Base-by-base conservation (phyloP, 2,888 invertebrate species). In the Polydrusus pterygomalis region DNA sequence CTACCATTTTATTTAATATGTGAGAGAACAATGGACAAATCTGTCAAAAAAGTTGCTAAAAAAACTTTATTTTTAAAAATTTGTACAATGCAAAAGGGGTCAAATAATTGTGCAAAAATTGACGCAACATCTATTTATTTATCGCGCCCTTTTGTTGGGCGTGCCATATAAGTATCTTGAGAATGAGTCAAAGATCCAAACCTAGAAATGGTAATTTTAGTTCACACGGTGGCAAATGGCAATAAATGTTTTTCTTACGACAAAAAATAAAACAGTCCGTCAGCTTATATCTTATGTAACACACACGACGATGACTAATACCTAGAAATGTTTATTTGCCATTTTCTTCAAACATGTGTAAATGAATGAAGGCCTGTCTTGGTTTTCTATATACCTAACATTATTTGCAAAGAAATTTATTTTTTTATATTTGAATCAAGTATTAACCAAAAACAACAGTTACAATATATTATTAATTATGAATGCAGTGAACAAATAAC, bases 301-400 rank as follows among this genome's bases (percentile, higher is more conserved):
- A 17, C 10, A 60, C 58, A 38, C 15, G 17, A 38, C 18, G 18
- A 8, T 60, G 38, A 60, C 58, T 60, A 60, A 60, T 60, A 18
- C 38, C 38, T 38, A 47, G 47, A 47, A 47, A 3, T 17, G 47
- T 47, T 47, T 47, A 47, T 17, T 3, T 47, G 47, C 47, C 10
- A 60, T 17, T 10, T 54, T 54, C 17, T 11, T 38, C 10, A 58
- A 38, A 58, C 34, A 58, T 58, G n/a, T n/a, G n/a, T n/a, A n/a
- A 38, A 38, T 38, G 7, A 38, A 58, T 15, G 15, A 58, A 56
- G 30, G 56, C 11, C 45, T 47, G 25, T 47, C 47, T 17, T 49
- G 10, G 25, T 51, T 51, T 11, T 17, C 17, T 10, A 6, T 49
- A 11, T 2, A 10, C 6, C 17, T 17, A 17, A 17, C n/a, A 9